Conservation (phyloP, 2,797 vertebrate genomes). For the Sebastolobus alascanus region DNA sequence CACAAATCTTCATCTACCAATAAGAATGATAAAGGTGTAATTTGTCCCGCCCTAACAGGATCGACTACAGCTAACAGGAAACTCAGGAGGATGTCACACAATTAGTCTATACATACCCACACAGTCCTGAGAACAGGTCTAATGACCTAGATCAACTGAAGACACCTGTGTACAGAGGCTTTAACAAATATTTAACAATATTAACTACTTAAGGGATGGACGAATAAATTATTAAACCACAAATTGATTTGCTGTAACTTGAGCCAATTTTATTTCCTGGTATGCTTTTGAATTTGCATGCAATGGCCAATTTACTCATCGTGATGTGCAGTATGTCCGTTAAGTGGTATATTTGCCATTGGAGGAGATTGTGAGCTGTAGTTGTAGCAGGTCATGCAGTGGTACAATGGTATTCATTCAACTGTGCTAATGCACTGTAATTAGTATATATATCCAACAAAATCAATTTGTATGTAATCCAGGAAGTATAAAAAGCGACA, state of each 20-base stretch:
- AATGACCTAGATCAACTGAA: background rate
- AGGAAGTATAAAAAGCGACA: no score
- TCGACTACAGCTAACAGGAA: background rate
- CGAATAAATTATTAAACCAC: constrained; percentile 18
- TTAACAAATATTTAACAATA: constrained; percentile 39
- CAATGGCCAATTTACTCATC: background rate
- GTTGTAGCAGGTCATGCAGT: background rate
- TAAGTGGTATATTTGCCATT: background rate
- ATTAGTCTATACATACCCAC: background rate
- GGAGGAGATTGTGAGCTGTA: background rate
- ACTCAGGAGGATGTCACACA: background rate
- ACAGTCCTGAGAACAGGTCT: background rate
- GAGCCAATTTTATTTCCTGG: background rate
- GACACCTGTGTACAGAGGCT: background rate
- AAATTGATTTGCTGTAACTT: constrained; percentile 7
- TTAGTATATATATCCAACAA: no score
- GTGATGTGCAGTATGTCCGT: background rate
- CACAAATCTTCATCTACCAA: no score
- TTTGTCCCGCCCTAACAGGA: no score
- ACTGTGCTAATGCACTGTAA: no score
- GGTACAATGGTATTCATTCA: no score
- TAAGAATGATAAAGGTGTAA: no score
- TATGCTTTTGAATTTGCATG: background rate
- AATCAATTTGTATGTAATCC: no score
- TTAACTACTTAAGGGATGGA: constrained; percentile 4